Evolutionary conservation across 2,888 invertebrate genomes (phyloP), one percentile per base, ranked within the genome.

Genomic region (Agrilus cyanescens): DNA sequence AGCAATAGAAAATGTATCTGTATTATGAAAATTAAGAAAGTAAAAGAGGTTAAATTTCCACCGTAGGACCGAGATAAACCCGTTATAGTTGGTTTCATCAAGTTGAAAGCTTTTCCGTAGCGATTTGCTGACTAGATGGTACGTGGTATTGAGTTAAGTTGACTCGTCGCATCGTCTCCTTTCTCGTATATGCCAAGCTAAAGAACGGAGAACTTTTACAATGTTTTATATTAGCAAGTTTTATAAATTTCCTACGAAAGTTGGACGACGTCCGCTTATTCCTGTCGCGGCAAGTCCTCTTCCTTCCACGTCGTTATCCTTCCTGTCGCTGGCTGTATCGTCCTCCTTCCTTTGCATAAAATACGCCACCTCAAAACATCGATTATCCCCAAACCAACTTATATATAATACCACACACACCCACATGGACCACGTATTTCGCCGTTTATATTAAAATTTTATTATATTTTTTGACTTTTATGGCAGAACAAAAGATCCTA

Each of bases 391-490:
- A 25, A 10, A 25, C 8, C 25, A 10, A 10, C 4, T 10, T 10
- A 25, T 25, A 10, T 25, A 25, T 4, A n/a, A 2, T 25, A 10
- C 8, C 62, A 56, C 52, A 45, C 49, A 50, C 55, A 50, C 52
- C 54, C 56, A 58, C 54, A 57, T 59, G 10, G 60, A 59, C 60
- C 57, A 59, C 59, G 62, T 63, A 62, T 62, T 62, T 61, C 59
- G 60, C 55, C 60, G 62, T 62, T 63, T 62, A 62, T 63, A 63
- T 63, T 63, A 63, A 61, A 63, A 62, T 63, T 63, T 63, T 62
- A 63, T 63, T 62, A 62, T 61, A 61, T 58, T 57, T 58, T 59
- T 57, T 58, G 60, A 61, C 59, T 62, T 63, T 63, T 59, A 61
- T 61, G 53, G 60, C 59, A 10, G 10, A 25, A 25, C 25, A 25